Percentiles rank a stretch among this genome's conserved stretches.
Conservation (phyloP, 2,888 invertebrate genomes). For the Drosophila sordidula region DNA sequence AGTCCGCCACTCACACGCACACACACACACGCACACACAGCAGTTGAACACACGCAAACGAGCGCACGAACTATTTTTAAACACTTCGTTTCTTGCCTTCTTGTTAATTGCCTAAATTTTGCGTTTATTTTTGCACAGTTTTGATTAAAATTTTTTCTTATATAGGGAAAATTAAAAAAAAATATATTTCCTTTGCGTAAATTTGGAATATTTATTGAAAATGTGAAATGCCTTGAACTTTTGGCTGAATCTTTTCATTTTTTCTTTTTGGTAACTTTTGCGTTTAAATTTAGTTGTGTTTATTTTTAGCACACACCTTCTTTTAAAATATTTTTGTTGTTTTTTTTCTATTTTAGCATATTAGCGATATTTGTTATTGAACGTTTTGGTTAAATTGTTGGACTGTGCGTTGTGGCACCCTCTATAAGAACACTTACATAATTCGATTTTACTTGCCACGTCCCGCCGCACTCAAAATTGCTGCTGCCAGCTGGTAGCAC, state of each 20-base stretch:
- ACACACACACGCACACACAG: slow-evolving; percentile 21
- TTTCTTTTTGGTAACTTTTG: slow-evolving; percentile 1
- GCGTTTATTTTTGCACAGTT: slow-evolving; percentile 48
- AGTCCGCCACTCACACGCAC: slow-evolving; percentile 27
- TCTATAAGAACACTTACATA: slow-evolving; percentile 64
- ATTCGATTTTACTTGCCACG: slow-evolving; percentile 66
- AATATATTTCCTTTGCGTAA: slow-evolving; percentile 9
- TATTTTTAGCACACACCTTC: slow-evolving; percentile 68
- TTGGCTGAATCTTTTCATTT: slow-evolving; percentile 16
- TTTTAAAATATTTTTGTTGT: slow-evolving; percentile 18
- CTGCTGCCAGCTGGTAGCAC: slow-evolving; percentile 72
- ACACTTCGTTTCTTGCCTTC: slow-evolving; percentile 49
- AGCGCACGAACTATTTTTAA: slow-evolving; percentile 80
- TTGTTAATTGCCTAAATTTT: slow-evolving; percentile 55
- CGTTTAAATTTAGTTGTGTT: slow-evolving; percentile 65
- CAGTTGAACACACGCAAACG: slow-evolving; percentile 21
- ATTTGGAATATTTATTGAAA: slow-evolving; percentile 43
- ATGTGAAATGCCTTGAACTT: slow-evolving; percentile 60
- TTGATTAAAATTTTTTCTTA: slow-evolving; percentile 13
- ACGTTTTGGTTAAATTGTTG: slow-evolving; percentile 16
- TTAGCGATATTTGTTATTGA: slow-evolving; percentile 43
- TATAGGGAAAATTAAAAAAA: slow-evolving; percentile 10
- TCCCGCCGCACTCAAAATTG: slow-evolving; percentile 72
- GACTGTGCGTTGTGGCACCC: slow-evolving; percentile 10
- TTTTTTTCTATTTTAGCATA: slow-evolving; percentile 12